Conservation (phyloP, 2,113 vertebrate genomes). For the Sciurus niger region DNA sequence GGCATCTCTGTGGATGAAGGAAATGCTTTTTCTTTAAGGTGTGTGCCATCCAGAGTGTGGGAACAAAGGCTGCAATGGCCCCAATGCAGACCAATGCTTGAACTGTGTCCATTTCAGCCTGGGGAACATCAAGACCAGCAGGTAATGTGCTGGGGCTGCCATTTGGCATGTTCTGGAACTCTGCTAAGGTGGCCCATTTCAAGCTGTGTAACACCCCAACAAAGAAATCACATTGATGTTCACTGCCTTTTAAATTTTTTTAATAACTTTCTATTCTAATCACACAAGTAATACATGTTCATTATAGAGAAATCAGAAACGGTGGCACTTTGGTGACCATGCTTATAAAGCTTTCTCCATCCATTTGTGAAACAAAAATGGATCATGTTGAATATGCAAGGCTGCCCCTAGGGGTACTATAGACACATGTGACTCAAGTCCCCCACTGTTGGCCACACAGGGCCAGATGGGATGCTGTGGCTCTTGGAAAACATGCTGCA, state of each 20-base stretch:
- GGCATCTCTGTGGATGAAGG: constrained; percentile 59
- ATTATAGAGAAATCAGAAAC: background rate
- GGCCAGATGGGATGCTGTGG: rapidly evolving
- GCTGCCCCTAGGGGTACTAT: background rate
- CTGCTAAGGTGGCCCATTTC: background rate
- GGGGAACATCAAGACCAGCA: constrained; percentile 91
- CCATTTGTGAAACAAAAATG: background rate
- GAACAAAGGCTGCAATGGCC: constrained; percentile 94
- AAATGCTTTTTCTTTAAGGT: constrained; percentile 88
- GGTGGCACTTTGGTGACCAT: background rate
- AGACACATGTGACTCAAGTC: background rate
- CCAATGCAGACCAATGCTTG: constrained; percentile 92
- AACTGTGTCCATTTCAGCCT: constrained; percentile 96
- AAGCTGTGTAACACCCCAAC: background rate
- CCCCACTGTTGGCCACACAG: background rate
- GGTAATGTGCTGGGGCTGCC: constrained; percentile 86
- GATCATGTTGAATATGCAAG: background rate
- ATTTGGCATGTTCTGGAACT: rapidly evolving
- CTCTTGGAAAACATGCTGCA: background rate
- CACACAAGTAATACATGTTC: background rate
- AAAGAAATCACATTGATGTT: background rate
- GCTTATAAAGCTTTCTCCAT: background rate
- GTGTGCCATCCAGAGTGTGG: constrained; percentile 93
- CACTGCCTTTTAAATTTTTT: background rate
- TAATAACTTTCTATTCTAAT: background rate